Base-by-base conservation (phyloP, 2,113 vertebrate genomes). In the Platanista minor region DNA sequence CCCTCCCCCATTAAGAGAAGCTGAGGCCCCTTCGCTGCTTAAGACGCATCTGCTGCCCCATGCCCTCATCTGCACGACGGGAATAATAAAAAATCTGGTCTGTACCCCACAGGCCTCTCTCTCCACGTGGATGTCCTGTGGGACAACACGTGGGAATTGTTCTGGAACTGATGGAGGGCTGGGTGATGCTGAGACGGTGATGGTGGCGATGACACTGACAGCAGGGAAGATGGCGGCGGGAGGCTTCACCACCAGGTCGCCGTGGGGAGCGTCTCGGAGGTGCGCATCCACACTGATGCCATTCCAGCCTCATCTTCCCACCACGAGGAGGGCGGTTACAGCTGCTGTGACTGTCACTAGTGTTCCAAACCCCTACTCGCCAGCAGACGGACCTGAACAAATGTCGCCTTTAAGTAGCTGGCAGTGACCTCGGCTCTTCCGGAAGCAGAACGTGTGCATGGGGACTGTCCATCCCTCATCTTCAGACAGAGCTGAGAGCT, bases 271-370 rank as follows among this genome's bases (percentile, higher is more conserved):
- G 52, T 52, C 52, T 17, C 1, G 15, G 52, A 52, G 52, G 72
- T 5, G 41, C 2, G 18, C 21, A 4, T 6, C 31, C 7, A 29
- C 6, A 59, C 2, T 0, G n/a, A 14, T 7, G 36, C 46, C 41
- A 2, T 18, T 31, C 43, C 61, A 1, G 29, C 29, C 46, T 7
- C 11, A 5, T 20, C 10, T 10, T 23, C 74, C 62, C 52, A 52
- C 18, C 0, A 0, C 0, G 8, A 54, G 21, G 18, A 1, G 25
- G 3, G 4, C 3, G 5, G 14, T 6, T 2, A 52, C n/a, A 15
- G 78, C 52, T 1, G 12, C 7, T 9, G 9, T 9, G 13, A 43
- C 7, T 0, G 1, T 2, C 33, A n/a, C 49, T 7, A 0, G 17
- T 23, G 66, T 57, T 8, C 59, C 39, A 25, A 46, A 27, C 29